Evolutionary conservation across 2,888 invertebrate genomes (phyloP).

Genomic region (Eucera pruinosa): DNA sequence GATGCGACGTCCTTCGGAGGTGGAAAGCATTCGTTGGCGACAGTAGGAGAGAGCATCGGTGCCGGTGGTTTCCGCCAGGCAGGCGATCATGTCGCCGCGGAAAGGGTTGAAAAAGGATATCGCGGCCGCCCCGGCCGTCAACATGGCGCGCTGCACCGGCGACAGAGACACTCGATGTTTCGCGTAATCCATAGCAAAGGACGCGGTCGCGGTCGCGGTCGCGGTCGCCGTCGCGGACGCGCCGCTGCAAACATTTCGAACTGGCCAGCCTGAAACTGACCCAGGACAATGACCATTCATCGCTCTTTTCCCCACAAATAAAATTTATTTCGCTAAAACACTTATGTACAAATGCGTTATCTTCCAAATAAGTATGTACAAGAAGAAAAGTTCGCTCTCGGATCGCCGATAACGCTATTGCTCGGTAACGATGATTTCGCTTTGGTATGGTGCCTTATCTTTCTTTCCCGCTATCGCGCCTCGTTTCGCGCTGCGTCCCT

Average conservation of each 20-base stretch:
- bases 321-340: slow-evolving; percentile 64
- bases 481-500: background rate
- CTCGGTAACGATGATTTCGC: slow-evolving; percentile 55
- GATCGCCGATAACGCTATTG: background rate
- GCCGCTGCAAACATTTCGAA: slow-evolving; percentile 70
- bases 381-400: slow-evolving; percentile 23
- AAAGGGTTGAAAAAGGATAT: slow-evolving; percentile 93
- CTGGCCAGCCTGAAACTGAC: slow-evolving; percentile 70
- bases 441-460: slow-evolving; percentile 67
- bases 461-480: background rate
- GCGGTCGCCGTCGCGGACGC: slow-evolving; percentile 85
- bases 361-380: slow-evolving; percentile 1
- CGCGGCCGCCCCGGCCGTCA: slow-evolving; percentile 94
- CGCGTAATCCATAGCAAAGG: slow-evolving; percentile 83
- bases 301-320: slow-evolving; percentile 50
- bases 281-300: slow-evolving; percentile 67
- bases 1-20: slow-evolving; percentile 92
- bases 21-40: slow-evolving; percentile 90
- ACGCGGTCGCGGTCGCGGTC: slow-evolving; percentile 86
- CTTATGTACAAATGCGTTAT: slow-evolving; percentile 26
- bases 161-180: slow-evolving; percentile 58
- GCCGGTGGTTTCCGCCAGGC: slow-evolving; percentile 96
- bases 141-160: slow-evolving; percentile 90
- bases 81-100: slow-evolving; percentile 96
- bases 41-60: slow-evolving; percentile 89